Conservation (phyloP, 2,113 vertebrate species). For the Psettodes erumei region DNA sequence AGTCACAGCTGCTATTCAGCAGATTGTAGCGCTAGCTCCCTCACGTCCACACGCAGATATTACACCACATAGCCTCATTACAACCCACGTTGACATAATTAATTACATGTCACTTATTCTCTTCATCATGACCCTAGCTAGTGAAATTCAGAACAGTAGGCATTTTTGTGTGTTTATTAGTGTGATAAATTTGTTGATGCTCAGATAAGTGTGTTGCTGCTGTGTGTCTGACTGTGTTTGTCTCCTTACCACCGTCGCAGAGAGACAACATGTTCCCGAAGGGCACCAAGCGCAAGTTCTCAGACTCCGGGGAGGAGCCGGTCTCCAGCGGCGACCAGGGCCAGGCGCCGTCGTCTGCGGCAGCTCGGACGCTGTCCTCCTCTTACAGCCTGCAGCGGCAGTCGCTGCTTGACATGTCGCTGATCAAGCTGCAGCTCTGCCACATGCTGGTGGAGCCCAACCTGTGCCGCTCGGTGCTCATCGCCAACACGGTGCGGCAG, state of each 20-base stretch:
- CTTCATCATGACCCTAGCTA: slow-evolving; percentile 43
- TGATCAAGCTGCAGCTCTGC: slow-evolving; percentile 98
- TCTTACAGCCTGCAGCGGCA: slow-evolving; percentile 93
- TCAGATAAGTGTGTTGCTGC: background rate
- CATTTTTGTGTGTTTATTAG: slow-evolving; percentile 58
- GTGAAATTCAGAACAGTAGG: slow-evolving; percentile 47
- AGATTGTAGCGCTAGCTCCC: slow-evolving; percentile 55
- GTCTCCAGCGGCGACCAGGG: slow-evolving; percentile 48
- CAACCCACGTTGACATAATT: slow-evolving; percentile 54
- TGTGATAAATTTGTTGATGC: slow-evolving; percentile 43
- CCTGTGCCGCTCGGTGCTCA: slow-evolving; percentile 96
- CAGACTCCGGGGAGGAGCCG: slow-evolving; percentile 84
- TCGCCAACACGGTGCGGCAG: slow-evolving; percentile 97
- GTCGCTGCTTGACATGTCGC: slow-evolving; percentile 96
- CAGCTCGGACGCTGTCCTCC: slow-evolving; percentile 80
- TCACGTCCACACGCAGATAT: slow-evolving; percentile 47
- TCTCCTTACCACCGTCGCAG: slow-evolving; percentile 64
- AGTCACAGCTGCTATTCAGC: slow-evolving; percentile 65
- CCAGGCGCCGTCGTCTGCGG: slow-evolving; percentile 64
- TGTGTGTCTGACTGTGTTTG: slow-evolving; percentile 39
- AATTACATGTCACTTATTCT: slow-evolving; percentile 59
- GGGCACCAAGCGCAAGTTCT: slow-evolving; percentile 92
- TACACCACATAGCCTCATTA: slow-evolving; percentile 61
- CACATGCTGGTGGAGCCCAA: slow-evolving; percentile 98
- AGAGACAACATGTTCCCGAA: slow-evolving; percentile 92